phyloP scores from a whole-genome alignment of 1,140 invertebrate species.

The Semibalanus balanoides region DNA sequence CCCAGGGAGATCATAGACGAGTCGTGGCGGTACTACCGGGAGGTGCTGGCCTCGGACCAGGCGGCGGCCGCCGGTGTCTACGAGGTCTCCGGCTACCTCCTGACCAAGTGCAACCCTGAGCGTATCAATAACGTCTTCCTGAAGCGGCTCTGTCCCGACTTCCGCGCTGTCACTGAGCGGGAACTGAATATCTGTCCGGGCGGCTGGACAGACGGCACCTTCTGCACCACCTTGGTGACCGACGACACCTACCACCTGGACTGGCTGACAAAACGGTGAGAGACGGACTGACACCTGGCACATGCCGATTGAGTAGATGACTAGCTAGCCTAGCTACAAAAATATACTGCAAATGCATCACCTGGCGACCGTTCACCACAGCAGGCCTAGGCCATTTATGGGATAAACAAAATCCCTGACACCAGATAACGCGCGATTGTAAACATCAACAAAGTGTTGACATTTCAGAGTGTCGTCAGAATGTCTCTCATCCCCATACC shows the following conservation, averaged over 20 bases:
- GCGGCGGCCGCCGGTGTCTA: conserved; percentile 50
- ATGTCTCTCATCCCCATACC: no score
- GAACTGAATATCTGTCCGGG: conserved; percentile 54
- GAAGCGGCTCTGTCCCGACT: conserved; percentile 55
- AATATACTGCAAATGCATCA: no score
- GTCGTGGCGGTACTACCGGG: conserved; percentile 62
- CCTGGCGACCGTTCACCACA: no score
- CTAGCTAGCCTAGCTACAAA: no score
- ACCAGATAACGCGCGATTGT: no score
- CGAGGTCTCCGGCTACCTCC: conserved; percentile 57
- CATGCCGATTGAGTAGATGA: no score
- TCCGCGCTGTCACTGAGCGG: conserved; percentile 46
- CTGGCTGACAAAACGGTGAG: conserved; percentile 49
- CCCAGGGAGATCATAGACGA: conserved; percentile 57
- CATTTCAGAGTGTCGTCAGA: no score
- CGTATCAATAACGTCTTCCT: conserved; percentile 52
- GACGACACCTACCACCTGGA: conserved; percentile 56
- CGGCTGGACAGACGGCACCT: conserved; percentile 68
- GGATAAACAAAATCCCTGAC: no score
- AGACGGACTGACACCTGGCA: no score
- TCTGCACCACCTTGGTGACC: conserved; percentile 57
- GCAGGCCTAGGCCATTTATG: no score
- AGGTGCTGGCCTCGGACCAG: conserved; percentile 44
- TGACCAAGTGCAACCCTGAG: conserved; percentile 47
- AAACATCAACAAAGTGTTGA: no score